Evolutionary conservation across 1,140 invertebrate species (phyloP), one percentile per base, ranked within the genome.

Genomic region (Ctenoplectra terminalis): DNA sequence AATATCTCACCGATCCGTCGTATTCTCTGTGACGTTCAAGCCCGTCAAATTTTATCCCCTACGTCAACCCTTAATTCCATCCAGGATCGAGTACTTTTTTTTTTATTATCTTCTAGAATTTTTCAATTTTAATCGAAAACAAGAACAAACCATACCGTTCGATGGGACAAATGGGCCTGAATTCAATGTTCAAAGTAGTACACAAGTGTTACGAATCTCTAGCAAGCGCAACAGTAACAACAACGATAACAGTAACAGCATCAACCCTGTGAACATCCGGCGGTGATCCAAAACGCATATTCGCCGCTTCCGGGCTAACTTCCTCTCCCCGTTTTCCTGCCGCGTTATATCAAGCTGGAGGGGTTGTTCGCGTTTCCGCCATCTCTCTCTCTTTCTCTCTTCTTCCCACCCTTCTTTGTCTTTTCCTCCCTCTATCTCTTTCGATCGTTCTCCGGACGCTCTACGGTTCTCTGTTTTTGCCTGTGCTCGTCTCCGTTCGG

Each of bases 251-350:
- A 79, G 83, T 64, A 81, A 64, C 63, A 48, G 40, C 75, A 72
- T 80, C 86, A 81, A 74, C 82, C 63, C 82, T 72, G 20, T 75
- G 78, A 76, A 86, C 71, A 86, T 86, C 86, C 86, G 75, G 60
- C 85, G 81, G 71, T 81, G 88, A 89, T 88, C 87, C 82, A 87
- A 89, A 90, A 88, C 82, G 82, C 85, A 89, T 91, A 88, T 87
- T 91, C 89, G 86, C 66, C 72, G 86, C 84, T 92, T 92, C 90
- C 90, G 90, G 87, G 83, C 76, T 87, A 70, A 61, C 80, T 67
- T 83, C 64, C 81, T 74, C 75, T 70, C 60, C 48, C 54, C 73
- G 52, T 82, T 60, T 82, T 66, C 75, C 69, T 67, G 64, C 43
- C 77, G 73, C 80, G 78, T 83, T 83, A 85, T 82, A 88, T 86